These are phyloP conservation scores for Hippoglossus stenolepis DNA, from an alignment of 2,113 vertebrate species.

Conservation along the genomic window DNA sequence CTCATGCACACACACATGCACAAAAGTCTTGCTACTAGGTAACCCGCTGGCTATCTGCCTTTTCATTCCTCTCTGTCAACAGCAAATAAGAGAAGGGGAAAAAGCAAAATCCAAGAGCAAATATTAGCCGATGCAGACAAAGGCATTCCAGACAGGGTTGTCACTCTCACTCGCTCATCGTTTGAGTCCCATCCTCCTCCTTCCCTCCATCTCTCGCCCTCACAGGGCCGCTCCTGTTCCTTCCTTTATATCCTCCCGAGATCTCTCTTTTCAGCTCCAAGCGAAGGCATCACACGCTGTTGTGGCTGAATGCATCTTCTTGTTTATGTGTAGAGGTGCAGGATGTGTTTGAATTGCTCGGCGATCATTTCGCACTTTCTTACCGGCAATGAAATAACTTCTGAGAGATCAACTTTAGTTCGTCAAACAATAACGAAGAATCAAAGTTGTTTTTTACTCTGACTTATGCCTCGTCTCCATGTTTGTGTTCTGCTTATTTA, in stretches of 20 bases:
- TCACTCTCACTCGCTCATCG: constrained; percentile 75
- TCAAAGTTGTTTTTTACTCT: too few relatives aligned
- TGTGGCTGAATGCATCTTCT: neutral
- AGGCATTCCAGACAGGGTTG: constrained; percentile 78
- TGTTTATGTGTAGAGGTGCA: neutral
- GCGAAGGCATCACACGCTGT: constrained; percentile 16
- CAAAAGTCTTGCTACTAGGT: constrained; percentile 76
- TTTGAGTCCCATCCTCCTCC: constrained; percentile 60
- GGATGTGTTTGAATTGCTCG: neutral
- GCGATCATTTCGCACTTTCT: neutral
- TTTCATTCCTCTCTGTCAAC: constrained; percentile 79
- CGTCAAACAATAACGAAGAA: neutral
- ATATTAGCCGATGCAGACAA: constrained; percentile 82
- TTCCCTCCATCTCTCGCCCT: constrained; percentile 11
- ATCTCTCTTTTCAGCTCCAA: constrained; percentile 35
- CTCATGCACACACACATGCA: constrained; percentile 13
- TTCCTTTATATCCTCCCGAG: constrained; percentile 53
- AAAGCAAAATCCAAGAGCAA: constrained; percentile 79
- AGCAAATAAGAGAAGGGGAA: constrained; percentile 73
- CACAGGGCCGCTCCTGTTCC: constrained; percentile 31
- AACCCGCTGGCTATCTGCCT: constrained; percentile 76
- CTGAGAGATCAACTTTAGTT: too few relatives aligned
- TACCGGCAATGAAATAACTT: neutral
- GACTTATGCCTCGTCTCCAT: neutral
- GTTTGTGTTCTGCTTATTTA: neutral